Evolutionary conservation across 1,140 invertebrate species (phyloP).

Genomic region (Pteromalus puparum): DNA sequence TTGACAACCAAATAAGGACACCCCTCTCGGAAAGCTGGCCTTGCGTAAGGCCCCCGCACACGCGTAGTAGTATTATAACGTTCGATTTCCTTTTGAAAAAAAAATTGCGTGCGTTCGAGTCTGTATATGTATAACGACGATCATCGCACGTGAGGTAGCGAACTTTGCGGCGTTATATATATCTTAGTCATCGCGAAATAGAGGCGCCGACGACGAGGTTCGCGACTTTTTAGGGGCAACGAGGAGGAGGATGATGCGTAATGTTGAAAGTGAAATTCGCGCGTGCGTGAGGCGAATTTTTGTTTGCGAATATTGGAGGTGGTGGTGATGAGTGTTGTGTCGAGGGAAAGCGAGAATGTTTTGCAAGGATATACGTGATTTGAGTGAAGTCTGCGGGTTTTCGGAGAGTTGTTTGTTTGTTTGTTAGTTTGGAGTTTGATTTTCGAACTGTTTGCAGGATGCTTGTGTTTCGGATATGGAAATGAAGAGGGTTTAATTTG

Average conservation of each 20-base stretch:
- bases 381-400: background rate
- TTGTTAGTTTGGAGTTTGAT: too few species aligned
- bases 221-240: slow-evolving; percentile 4
- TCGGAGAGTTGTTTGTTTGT: background rate
- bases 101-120: too few species aligned
- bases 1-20: background rate
- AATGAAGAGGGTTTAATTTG: too few species aligned
- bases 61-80: background rate
- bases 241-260: background rate
- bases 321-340: background rate
- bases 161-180: background rate
- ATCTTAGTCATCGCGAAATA: slow-evolving; percentile 7
- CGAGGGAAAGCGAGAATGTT: background rate
- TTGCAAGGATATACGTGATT: background rate
- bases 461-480: too few species aligned
- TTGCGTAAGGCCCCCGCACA: background rate
- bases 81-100: background rate
- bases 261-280: slow-evolving; percentile 17
- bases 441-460: too few species aligned
- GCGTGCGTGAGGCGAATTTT: background rate
- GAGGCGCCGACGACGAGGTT: background rate
- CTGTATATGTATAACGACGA: background rate
- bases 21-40: background rate
- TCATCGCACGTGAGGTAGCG: background rate
- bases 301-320: background rate